Percentiles rank a stretch among this genome's conserved stretches.
Conservation (phyloP, 2,888 invertebrate genomes). For the Plebejus argus region DNA sequence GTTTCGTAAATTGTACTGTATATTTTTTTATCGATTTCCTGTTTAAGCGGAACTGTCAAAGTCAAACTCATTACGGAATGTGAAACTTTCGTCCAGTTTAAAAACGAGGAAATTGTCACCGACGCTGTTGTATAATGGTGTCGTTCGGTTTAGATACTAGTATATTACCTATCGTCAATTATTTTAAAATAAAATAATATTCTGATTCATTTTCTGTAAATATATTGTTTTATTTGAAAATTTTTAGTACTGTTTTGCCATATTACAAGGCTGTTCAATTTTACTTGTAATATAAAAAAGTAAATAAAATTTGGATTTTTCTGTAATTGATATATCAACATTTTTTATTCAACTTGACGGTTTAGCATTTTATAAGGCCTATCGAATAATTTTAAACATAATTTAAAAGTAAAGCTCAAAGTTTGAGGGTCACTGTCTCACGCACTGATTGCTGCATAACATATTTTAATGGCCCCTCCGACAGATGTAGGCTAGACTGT, state of each 20-base stretch:
- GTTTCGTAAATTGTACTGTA: conserved; percentile 51
- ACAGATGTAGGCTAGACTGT: conserved; percentile 43
- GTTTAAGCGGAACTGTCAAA: conserved; percentile 20
- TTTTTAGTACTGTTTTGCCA: background rate
- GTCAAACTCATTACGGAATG: conserved; percentile 20
- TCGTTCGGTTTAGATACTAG: background rate
- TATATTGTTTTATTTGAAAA: background rate
- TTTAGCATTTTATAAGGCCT: background rate
- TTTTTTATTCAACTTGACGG: background rate
- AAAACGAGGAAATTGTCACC: background rate
- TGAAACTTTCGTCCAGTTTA: background rate
- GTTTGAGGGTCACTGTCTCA: conserved; percentile 47
- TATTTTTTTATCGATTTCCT: conserved; percentile 46
- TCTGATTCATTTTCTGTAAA: background rate
- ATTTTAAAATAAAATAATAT: background rate
- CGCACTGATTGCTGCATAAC: conserved; percentile 55
- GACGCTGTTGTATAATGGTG: background rate
- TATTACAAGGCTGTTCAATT: background rate
- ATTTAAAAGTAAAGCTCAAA: conserved; percentile 26
- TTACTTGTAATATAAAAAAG: background rate
- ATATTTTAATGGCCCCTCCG: conserved; percentile 50
- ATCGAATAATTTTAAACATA: background rate
- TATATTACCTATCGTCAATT: background rate
- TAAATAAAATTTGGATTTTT: too few relatives aligned
- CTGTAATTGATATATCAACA: too few relatives aligned